phyloP scores from a whole-genome alignment of 2,113 vertebrate genomes.

The Candoia aspera region DNA sequence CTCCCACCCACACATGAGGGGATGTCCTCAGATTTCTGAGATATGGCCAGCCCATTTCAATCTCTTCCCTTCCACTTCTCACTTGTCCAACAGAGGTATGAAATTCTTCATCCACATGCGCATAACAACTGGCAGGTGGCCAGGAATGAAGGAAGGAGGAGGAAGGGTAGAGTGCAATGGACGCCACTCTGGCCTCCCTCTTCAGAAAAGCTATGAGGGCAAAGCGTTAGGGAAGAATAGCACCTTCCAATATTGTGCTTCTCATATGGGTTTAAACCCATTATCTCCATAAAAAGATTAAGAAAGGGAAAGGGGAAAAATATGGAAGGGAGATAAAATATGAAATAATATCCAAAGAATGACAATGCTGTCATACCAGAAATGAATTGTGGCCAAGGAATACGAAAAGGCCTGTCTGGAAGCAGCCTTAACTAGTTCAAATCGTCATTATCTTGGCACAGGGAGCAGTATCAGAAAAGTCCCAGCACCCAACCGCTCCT shows the following conservation, averaged over 20 bases:
- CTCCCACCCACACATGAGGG: background rate
- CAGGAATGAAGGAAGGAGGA: background rate
- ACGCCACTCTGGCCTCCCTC: background rate
- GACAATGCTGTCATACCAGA: background rate
- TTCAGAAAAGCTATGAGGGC: background rate
- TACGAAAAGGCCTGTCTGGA: background rate
- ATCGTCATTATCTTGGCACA: background rate
- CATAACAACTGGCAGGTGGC: background rate
- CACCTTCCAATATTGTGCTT: background rate
- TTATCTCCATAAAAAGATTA: background rate
- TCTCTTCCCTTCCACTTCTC: no score
- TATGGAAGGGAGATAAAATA: background rate
- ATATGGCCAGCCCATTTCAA: background rate
- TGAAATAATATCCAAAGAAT: background rate
- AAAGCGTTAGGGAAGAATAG: background rate
- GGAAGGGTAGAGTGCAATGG: background rate
- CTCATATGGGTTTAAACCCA: background rate
- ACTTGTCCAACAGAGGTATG: no score
- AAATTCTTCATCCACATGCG: background rate
- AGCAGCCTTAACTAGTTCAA: constrained; percentile 14
- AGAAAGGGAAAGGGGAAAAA: background rate
- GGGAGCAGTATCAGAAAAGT: background rate
- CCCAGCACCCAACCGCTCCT: background rate
- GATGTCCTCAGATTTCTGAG: background rate
- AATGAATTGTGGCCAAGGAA: background rate